A percentile compares a stretch with the other conserved stretches of the same genome.
phyloP scores from a whole-genome alignment of 2,888 invertebrate species.

The Acanthopleura granulata region DNA sequence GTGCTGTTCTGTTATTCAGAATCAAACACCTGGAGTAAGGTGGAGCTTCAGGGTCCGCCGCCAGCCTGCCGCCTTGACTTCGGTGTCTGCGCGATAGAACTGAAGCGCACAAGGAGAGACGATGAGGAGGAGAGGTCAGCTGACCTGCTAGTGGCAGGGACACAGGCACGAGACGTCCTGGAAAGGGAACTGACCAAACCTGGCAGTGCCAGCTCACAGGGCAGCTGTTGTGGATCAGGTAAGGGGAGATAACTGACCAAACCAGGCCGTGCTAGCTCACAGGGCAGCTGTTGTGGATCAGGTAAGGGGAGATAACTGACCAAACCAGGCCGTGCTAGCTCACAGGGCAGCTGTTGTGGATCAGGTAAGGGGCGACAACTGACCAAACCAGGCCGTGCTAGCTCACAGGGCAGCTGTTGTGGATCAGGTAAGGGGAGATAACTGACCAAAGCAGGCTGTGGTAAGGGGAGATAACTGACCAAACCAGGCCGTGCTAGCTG shows the following conservation, averaged over 20 bases:
- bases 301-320: too few species aligned
- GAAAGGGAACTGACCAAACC: constrained; percentile 55
- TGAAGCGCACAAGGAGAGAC: constrained; percentile 36
- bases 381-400: too few species aligned
- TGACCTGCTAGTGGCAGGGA: constrained; percentile 36
- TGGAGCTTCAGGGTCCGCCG: constrained; percentile 61
- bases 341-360: too few species aligned
- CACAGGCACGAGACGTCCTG: constrained; percentile 54
- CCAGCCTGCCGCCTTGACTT: constrained; percentile 66
- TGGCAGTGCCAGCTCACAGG: constrained; percentile 54
- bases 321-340: too few species aligned
- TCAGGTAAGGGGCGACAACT: too few species aligned
- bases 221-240: constrained; percentile 33
- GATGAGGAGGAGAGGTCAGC: constrained; percentile 26
- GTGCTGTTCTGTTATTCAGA: constrained; percentile 35
- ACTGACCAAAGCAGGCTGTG: too few species aligned
- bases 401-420: too few species aligned
- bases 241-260: constrained; percentile 18
- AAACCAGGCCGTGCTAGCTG: too few species aligned
- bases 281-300: too few species aligned
- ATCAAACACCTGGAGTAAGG: constrained; percentile 54
- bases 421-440: too few species aligned
- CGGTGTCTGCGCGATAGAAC: constrained; percentile 57
- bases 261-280: too few species aligned
- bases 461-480: too few species aligned